Base-by-base conservation (phyloP, 2,797 vertebrate species). In the Lacerta agilis region DNA sequence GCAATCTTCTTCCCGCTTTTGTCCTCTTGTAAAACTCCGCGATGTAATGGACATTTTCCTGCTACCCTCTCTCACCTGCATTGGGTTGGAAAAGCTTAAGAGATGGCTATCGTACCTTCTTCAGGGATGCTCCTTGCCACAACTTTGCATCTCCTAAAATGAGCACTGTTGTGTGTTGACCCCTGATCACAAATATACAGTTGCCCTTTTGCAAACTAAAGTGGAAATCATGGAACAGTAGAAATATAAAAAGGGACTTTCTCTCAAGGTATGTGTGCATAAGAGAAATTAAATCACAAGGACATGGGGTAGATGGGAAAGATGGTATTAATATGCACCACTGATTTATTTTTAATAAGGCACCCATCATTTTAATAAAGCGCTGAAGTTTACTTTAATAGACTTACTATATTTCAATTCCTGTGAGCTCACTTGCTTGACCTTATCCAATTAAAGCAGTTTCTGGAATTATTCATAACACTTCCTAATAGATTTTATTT, bases 141-240 rank as follows among this genome's bases (percentile, higher is more conserved):
- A 55, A 2, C 5, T 23, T 4, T 43, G 41, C 41, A 43, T 8
- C 45, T 45, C 29, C 41, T 2, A 45, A 43, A 82, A 77, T 55
- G 61, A 55, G 49, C 88, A 89, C 45, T 79, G 88, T 91, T 88
- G 88, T 78, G 2, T 49, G 4, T 18, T 0, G 23, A 41, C 36
- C 36, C 72, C 11, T 55, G 64, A 69, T 94, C 87, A 36, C 90
- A 92, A 91, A 82, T 29, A 58, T 64, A 64, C 87, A n/a, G 90
- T 92, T 92, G 88, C 36, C 79, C 92, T 87, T 36, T 23, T 87
- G 27, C 43, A 91, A 89, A 76, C 66, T 82, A 71, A 58, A 0
- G 0, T 86, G 23, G 13, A 87, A 67, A 7, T 92, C 76, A 49
- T 86, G 79, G 49, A 88, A n/a, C 38, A 85, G 49, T 10, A 55